Percentiles rank a stretch among this genome's conserved stretches.
Evolutionary conservation across 2,797 vertebrate genomes (phyloP).

Genomic region (Enteromius paludinosus): DNA sequence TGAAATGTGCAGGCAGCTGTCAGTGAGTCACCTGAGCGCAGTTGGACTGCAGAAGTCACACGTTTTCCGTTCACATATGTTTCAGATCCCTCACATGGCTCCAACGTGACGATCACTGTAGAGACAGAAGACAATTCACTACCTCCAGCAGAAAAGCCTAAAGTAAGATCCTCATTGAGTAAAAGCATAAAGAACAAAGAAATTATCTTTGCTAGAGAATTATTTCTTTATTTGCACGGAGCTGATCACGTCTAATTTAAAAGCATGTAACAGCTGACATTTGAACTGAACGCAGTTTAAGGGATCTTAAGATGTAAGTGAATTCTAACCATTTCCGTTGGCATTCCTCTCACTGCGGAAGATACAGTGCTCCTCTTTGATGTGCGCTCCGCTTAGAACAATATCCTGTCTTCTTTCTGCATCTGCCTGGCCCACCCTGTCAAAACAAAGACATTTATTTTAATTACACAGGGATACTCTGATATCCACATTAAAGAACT

Average conservation of each 20-base stretch:
- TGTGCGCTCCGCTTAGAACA: conserved; percentile 95
- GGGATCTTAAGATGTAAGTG: not conserved
- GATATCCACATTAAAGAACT: conserved; percentile 21
- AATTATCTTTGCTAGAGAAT: not conserved
- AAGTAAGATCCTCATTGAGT: not conserved
- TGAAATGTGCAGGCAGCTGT: conserved; percentile 2
- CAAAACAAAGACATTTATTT: conserved; percentile 52
- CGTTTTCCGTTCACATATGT: conserved; percentile 98
- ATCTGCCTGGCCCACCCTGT: conserved; percentile 95
- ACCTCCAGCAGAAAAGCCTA: not conserved
- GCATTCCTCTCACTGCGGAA: conserved; percentile 93
- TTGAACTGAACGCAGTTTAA: not conserved
- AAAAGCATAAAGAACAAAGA: not conserved
- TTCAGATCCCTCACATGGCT: conserved; percentile 94
- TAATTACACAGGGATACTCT: not conserved
- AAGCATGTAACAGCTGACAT: not conserved
- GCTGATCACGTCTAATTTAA: not conserved
- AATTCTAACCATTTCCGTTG: conserved; percentile 86
- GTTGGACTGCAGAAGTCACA: conserved; percentile 88
- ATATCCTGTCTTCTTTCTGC: conserved; percentile 96
- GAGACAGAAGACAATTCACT: conserved; percentile 55
- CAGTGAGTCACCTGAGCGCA: conserved; percentile 87
- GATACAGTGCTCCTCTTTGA: conserved; percentile 95
- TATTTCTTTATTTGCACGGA: not conserved
- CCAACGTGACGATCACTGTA: conserved; percentile 91